Base-by-base conservation (phyloP, 2,888 invertebrate species). In the Epiblema foenella region DNA sequence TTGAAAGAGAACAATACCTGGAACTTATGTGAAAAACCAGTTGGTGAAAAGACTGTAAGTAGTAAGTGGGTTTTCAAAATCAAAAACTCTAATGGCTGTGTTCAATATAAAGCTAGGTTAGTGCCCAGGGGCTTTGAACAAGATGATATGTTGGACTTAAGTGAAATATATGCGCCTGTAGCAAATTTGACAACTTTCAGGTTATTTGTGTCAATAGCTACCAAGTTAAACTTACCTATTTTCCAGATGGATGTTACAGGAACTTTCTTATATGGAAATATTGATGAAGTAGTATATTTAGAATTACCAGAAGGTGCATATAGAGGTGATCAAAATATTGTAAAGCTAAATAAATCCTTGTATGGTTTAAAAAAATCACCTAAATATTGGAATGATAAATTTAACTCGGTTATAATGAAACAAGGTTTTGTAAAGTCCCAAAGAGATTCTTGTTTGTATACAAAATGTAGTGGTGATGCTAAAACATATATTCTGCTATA, bases 51-150 rank as follows among this genome's bases (percentile, higher is more conserved):
- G 17, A n/a, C 69, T 0, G 56, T 78, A 3, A 74, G 59, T 68
- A 76, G 72, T 57, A 81, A 81, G 52, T 80, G 78, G 79, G 78
- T 81, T 0, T 81, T 80, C 68, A 78, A 77, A 64, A 70, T 33
- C 9, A 33, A 33, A 33, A 33, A 9, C 7, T 1, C 8, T 33
- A 33, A 33, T 4, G 9, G 9, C 3, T 0, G 9, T 9, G 9
- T 33, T 33, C 33, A 33, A 33, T 33, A 33, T 9, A 33, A 33
- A 33, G 33, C 33, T 9, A 33, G 33, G 4, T 33, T 2, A 33
- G 3, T 2, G 7, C 8, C 33, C 8, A 33, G 33, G 33, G 33
- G 33, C 8, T 33, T 33, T 33, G 33, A 33, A 9, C 33, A 33
- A 9, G n/a, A n/a, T 33, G 33, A 33, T 33, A 33, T 33, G 7